Conservation (phyloP, 2,113 vertebrate genomes). For the Peromyscus leucopus region DNA sequence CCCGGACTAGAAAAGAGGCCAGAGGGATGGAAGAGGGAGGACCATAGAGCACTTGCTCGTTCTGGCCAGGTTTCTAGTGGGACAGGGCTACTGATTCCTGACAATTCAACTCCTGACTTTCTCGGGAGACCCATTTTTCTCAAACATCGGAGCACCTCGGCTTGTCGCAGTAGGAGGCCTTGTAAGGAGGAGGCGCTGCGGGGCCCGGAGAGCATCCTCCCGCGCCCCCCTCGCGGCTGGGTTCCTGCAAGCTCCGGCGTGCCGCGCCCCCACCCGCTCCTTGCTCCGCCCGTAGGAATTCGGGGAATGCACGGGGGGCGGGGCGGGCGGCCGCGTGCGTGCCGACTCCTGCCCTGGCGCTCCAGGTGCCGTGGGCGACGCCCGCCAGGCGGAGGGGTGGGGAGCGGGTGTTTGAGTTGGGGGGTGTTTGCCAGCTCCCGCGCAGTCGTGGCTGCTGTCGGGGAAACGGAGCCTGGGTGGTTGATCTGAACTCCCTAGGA, state of each 20-base stretch:
- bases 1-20: neutral
- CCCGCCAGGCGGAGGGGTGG: constrained; percentile 17
- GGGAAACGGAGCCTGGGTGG: neutral
- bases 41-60: neutral
- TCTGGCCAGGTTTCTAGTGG: constrained; percentile 1
- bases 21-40: neutral
- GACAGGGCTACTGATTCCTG: neutral
- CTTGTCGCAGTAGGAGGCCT: constrained; percentile 28
- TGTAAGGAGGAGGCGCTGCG: neutral
- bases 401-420: neutral
- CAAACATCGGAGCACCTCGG: neutral
- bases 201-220: constrained; percentile 30
- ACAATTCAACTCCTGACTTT: neutral
- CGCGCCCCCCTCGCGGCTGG: constrained; percentile 14
- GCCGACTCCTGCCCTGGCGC: constrained; percentile 78
- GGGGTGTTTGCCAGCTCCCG: constrained; percentile 3
- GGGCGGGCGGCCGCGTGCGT: constrained; percentile 78
- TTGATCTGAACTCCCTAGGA: neutral
- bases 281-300: constrained; percentile 82
- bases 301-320: constrained; percentile 73
- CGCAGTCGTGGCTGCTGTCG: neutral
- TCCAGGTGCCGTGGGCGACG: constrained; percentile 82
- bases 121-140: neutral
- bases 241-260: constrained; percentile 72
- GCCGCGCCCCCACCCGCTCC: constrained; percentile 71